Conservation (phyloP, 2,113 vertebrate genomes). For the Chaetodon trifascialis region DNA sequence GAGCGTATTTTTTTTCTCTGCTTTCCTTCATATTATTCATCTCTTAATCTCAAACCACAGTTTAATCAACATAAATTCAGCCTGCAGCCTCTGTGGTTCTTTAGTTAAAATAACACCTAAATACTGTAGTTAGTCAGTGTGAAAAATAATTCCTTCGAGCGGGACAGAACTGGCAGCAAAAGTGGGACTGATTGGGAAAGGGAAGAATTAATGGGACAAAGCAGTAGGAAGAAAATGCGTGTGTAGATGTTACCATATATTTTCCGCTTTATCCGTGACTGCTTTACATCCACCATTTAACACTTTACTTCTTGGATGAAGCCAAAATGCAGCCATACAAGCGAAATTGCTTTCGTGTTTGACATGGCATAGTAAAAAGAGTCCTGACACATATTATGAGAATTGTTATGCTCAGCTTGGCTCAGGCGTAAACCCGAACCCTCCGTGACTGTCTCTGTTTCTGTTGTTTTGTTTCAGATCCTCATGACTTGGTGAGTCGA, state of each 20-base stretch:
- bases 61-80: slow-evolving; percentile 15
- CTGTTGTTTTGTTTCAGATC: slow-evolving; percentile 70
- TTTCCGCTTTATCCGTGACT: neutral
- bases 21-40: neutral
- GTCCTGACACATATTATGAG: neutral
- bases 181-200: neutral
- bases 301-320: neutral
- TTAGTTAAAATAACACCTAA: neutral
- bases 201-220: neutral
- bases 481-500: slow-evolving; percentile 80
- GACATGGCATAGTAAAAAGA: neutral
- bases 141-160: neutral
- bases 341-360: neutral
- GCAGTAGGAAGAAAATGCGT: neutral
- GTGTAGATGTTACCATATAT: neutral
- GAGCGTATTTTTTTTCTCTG: neutral
- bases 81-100: neutral
- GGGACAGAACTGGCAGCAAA: neutral
- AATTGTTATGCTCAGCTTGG: neutral
- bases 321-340: neutral
- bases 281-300: neutral
- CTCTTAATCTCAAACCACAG: neutral
- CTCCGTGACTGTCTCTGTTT: slow-evolving; percentile 31
- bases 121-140: neutral
- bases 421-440: neutral